Conservation (phyloP, 2,888 invertebrate genomes). For the Archips xylosteana region DNA sequence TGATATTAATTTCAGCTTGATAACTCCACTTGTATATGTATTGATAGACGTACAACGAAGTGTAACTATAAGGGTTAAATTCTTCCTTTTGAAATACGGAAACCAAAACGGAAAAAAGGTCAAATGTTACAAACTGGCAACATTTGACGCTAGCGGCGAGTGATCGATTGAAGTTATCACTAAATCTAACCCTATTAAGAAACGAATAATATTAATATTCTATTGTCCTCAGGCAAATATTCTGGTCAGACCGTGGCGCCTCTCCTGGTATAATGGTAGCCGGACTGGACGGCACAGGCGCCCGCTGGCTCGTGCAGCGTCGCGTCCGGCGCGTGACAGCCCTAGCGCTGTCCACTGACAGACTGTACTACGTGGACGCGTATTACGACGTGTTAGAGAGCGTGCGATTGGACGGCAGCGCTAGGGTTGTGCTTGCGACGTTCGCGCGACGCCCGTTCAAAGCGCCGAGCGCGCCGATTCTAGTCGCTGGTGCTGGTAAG, state of each 20-base stretch:
- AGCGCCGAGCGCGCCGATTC: slow-evolving; percentile 46
- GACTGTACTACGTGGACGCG: slow-evolving; percentile 95
- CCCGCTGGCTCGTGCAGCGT: slow-evolving; percentile 83
- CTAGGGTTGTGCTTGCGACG: slow-evolving; percentile 72
- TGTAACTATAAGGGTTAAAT: no score
- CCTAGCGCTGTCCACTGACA: slow-evolving; percentile 89
- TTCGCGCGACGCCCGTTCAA: slow-evolving; percentile 54
- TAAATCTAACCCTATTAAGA: no score
- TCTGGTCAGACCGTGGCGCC: slow-evolving; percentile 91
- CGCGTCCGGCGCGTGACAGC: slow-evolving; percentile 91
- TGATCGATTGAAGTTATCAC: no score
- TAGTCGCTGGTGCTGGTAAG: slow-evolving; percentile 14
- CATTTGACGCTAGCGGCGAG: no score
- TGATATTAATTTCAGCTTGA: no score
- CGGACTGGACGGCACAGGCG: slow-evolving; percentile 87
- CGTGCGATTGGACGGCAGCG: slow-evolving; percentile 88
- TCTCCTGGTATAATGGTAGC: slow-evolving; percentile 87
- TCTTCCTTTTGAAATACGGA: no score
- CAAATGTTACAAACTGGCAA: no score
- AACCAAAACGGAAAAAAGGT: no score
- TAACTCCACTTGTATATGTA: no score
- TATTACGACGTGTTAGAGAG: slow-evolving; percentile 90
- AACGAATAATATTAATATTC: no score
- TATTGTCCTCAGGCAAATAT: slow-evolving; percentile 83
- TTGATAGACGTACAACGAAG: no score